A percentile compares a stretch with the other conserved stretches of the same genome.
Evolutionary conservation across 2,113 vertebrate genomes (phyloP).

Genomic region (Alectura lathami): DNA sequence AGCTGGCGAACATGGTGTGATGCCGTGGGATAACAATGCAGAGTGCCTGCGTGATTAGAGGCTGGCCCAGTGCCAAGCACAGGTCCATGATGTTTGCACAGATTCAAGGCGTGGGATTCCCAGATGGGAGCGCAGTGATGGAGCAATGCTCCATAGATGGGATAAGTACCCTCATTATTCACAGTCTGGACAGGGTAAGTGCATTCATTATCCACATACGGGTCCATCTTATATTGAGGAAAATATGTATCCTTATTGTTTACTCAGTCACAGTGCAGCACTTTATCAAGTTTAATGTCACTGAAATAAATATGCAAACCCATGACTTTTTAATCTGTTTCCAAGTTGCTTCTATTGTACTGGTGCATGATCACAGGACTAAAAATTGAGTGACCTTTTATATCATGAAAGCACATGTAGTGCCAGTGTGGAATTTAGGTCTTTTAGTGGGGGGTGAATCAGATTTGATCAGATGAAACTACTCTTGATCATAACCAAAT

Average conservation of each 20-base stretch:
- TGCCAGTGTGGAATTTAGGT: background rate
- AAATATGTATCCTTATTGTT: conserved; percentile 44
- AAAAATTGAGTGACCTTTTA: background rate
- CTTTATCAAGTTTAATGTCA: background rate
- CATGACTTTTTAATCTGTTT: background rate
- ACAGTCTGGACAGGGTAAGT: conserved; percentile 44
- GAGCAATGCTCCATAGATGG: rapidly evolving
- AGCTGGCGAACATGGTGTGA: background rate
- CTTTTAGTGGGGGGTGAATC: background rate
- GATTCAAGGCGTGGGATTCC: background rate
- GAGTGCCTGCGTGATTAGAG: background rate
- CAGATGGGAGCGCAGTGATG: rapidly evolving
- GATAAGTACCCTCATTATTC: conserved; percentile 59
- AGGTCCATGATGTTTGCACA: background rate
- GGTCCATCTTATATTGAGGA: background rate
- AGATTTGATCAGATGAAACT: background rate
- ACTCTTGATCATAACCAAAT: background rate
- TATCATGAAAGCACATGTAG: background rate
- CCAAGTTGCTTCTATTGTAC: background rate
- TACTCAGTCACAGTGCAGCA: background rate
- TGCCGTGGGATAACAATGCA: background rate
- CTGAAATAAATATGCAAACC: background rate
- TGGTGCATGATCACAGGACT: background rate
- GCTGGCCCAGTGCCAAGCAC: background rate
- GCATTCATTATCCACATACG: conserved; percentile 30